A percentile compares a stretch with the other conserved stretches of the same genome.
Conservation (phyloP, 2,888 invertebrate species). For the Nephrocerus scutellatus region DNA sequence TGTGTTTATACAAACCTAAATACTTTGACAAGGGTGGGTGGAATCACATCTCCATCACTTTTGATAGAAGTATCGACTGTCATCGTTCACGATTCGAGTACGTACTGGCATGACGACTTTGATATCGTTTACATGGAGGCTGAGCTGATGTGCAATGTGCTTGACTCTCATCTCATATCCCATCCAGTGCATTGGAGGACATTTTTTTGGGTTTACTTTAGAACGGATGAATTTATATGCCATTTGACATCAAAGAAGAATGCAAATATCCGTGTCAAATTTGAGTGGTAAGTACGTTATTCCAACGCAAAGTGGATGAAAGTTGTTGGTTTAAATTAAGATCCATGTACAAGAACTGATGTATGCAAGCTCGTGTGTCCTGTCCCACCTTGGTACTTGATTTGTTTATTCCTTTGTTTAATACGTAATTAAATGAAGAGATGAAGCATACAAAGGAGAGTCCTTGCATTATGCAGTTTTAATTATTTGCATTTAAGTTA, state of each 20-base stretch:
- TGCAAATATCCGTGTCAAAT: slow-evolving; percentile 27
- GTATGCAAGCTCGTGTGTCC: too few species aligned
- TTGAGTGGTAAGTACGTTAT: slow-evolving; percentile 20
- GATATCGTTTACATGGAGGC: slow-evolving; percentile 13
- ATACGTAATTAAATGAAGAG: too few species aligned
- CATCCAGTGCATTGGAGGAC: slow-evolving; percentile 11
- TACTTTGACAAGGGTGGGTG: slow-evolving; percentile 15
- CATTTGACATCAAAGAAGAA: slow-evolving; percentile 28
- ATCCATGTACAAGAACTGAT: too few species aligned
- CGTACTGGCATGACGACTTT: slow-evolving; percentile 9
- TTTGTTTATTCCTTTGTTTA: too few species aligned
- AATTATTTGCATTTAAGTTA: slow-evolving; percentile 17
- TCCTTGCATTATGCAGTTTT: slow-evolving; percentile 21
- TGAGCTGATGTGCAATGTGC: slow-evolving; percentile 1
- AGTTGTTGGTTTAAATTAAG: too few species aligned
- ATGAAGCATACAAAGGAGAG: too few species aligned
- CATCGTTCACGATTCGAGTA: too few species aligned
- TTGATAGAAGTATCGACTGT: slow-evolving; percentile 16
- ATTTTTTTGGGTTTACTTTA: slow-evolving; percentile 20
- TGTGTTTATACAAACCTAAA: too few species aligned
- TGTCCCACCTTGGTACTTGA: too few species aligned
- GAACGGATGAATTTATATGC: slow-evolving; percentile 25
- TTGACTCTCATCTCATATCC: too few species aligned
- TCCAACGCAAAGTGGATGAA: too few species aligned
- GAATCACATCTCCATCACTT: too few species aligned